Evolutionary conservation across 1,140 invertebrate genomes (phyloP).

Genomic region (Neoseiulus cucumeris): DNA sequence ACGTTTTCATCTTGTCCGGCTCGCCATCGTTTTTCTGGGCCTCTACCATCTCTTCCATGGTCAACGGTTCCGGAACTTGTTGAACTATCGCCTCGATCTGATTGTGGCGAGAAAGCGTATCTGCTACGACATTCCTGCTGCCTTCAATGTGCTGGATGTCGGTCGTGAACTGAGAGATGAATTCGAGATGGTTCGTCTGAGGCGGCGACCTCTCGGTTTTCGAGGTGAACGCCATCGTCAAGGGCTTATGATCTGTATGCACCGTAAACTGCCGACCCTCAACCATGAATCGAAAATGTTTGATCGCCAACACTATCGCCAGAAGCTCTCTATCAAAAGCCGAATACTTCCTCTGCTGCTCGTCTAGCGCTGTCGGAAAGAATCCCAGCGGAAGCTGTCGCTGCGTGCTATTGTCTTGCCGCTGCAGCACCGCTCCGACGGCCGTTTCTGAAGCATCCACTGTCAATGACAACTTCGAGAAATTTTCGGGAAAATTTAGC

Average conservation of each 20-base stretch:
- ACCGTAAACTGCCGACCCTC: slow-evolving; percentile 16
- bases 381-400: too few species aligned
- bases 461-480: too few species aligned
- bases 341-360: neutral
- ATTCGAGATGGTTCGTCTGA: slow-evolving; percentile 22
- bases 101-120: neutral
- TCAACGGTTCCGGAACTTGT: neutral
- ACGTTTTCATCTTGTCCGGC: neutral
- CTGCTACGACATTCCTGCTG: slow-evolving; percentile 20
- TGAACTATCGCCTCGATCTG: neutral
- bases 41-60: neutral
- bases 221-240: slow-evolving; percentile 18
- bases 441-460: too few species aligned
- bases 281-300: slow-evolving; percentile 21
- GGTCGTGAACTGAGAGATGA: slow-evolving; percentile 25
- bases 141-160: slow-evolving; percentile 25
- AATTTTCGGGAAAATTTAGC: too few species aligned
- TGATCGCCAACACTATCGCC: neutral
- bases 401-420: too few species aligned
- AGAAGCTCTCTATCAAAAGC: slow-evolving; percentile 11
- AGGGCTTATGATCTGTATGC: slow-evolving; percentile 19
- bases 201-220: slow-evolving; percentile 13
- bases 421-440: too few species aligned
- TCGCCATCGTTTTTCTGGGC: neutral
- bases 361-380: too few species aligned